Conservation (phyloP, 2,888 invertebrate genomes). For the Argyra leucocephala region DNA sequence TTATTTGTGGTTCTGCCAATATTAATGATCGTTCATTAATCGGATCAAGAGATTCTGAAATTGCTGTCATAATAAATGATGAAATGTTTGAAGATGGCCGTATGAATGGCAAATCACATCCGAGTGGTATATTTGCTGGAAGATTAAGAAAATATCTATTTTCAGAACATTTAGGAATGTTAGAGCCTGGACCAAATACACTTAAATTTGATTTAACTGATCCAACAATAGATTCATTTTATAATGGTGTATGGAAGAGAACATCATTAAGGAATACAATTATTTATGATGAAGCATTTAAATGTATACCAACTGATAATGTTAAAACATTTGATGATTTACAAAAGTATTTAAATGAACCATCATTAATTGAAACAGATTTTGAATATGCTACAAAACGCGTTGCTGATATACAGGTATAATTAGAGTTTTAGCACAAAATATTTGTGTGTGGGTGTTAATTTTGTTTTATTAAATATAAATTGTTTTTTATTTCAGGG, state of each 20-base stretch:
- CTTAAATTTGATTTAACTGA: constrained; percentile 59
- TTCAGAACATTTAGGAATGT: constrained; percentile 69
- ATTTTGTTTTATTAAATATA: not conserved
- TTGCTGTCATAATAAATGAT: constrained; percentile 80
- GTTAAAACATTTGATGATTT: constrained; percentile 70
- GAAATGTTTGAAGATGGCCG: constrained; percentile 67
- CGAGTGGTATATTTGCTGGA: constrained; percentile 79
- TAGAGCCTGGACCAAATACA: constrained; percentile 44
- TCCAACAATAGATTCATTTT: constrained; percentile 73
- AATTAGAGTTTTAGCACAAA: not conserved
- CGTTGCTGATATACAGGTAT: constrained; percentile 63
- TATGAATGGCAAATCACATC: constrained; percentile 73
- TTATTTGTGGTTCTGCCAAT: constrained; percentile 95
- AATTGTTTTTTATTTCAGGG: constrained; percentile 49
- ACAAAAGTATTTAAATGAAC: constrained; percentile 64
- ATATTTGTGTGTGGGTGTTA: not conserved
- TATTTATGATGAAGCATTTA: constrained; percentile 87
- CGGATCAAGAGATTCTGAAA: constrained; percentile 90
- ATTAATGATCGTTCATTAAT: constrained; percentile 94
- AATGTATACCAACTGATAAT: constrained; percentile 77
- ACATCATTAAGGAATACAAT: constrained; percentile 75
- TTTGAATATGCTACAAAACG: constrained; percentile 61
- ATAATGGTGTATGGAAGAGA: constrained; percentile 70
- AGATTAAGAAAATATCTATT: constrained; percentile 76
- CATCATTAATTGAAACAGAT: constrained; percentile 62